Evolutionary conservation across 2,888 invertebrate species (phyloP).

Genomic region (Drosophila melanosoma): DNA sequence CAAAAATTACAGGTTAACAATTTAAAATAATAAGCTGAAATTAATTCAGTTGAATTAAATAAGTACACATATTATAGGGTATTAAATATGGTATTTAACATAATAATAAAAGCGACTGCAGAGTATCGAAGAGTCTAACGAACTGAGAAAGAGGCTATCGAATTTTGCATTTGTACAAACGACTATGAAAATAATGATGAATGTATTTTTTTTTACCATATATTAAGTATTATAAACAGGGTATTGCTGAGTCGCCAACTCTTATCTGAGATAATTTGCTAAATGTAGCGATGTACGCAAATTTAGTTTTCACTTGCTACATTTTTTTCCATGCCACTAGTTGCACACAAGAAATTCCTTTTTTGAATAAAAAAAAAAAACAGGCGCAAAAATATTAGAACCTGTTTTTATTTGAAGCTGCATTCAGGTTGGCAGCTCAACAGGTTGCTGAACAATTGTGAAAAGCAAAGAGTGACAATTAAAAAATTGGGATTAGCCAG

Average conservation of each 20-base stretch:
- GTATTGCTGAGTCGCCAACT: background rate
- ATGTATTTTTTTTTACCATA: background rate
- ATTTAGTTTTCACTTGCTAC: background rate
- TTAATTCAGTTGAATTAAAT: background rate
- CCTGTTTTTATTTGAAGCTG: slow-evolving; percentile 45
- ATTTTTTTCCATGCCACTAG: slow-evolving; percentile 4
- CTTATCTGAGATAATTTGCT: background rate
- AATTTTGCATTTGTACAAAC: background rate
- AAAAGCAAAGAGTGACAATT: background rate
- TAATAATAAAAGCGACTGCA: background rate
- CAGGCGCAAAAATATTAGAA: slow-evolving; percentile 40
- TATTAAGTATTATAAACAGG: background rate
- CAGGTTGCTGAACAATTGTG: slow-evolving; percentile 41
- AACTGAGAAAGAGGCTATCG: too few species aligned
- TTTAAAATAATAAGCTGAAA: background rate
- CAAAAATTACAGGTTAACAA: background rate
- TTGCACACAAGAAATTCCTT: slow-evolving; percentile 22
- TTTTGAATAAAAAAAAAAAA: slow-evolving; percentile 8
- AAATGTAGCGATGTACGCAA: background rate
- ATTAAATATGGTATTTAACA: background rate
- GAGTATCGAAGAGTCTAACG: background rate
- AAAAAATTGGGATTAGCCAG: slow-evolving; percentile 9
- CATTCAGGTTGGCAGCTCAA: slow-evolving; percentile 31
- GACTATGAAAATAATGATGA: too few species aligned
- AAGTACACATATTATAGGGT: too few species aligned